A percentile compares a stretch with the other conserved stretches of the same genome.
These are phyloP conservation scores for Monodelphis domestica DNA, from an alignment of 2,797 vertebrate species.

Conservation along the genomic window DNA sequence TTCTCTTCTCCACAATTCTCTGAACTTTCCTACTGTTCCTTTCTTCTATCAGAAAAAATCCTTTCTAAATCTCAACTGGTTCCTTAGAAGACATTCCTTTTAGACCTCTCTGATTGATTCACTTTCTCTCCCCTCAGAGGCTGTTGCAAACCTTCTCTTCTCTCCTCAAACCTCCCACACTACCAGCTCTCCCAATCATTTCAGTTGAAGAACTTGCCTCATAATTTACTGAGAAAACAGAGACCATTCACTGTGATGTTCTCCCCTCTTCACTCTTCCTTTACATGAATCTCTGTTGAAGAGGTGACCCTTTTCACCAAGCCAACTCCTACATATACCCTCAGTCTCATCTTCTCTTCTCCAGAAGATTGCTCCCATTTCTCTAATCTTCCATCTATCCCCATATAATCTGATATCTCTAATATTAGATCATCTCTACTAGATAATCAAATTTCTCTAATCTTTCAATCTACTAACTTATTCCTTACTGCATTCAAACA, in stretches of 20 bases:
- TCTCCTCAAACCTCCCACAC: not conserved
- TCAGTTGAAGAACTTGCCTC: not conserved
- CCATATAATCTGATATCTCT: not conserved
- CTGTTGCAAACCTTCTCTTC: not conserved
- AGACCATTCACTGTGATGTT: not conserved
- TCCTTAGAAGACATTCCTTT: not conserved
- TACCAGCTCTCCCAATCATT: not conserved
- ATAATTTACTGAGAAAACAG: not conserved
- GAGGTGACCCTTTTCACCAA: not conserved
- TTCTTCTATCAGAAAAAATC: not conserved
- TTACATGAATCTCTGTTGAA: not conserved
- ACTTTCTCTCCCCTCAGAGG: not conserved
- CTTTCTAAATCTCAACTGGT: not conserved
- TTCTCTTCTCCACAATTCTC: not conserved
- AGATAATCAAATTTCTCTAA: not conserved
- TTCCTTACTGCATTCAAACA: not conserved
- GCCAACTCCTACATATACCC: not conserved
- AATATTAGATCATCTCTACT: not conserved
- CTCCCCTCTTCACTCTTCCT: not conserved
- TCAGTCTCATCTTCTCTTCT: not conserved
- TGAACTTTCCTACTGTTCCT: not conserved
- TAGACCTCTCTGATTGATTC: not conserved
- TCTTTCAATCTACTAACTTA: not conserved
- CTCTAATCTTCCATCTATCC: not conserved
- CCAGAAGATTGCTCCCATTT: not conserved